Evolutionary conservation across 2,888 invertebrate genomes (phyloP), one percentile per base, ranked within the genome.

Genomic region (Hypena proboscidalis): DNA sequence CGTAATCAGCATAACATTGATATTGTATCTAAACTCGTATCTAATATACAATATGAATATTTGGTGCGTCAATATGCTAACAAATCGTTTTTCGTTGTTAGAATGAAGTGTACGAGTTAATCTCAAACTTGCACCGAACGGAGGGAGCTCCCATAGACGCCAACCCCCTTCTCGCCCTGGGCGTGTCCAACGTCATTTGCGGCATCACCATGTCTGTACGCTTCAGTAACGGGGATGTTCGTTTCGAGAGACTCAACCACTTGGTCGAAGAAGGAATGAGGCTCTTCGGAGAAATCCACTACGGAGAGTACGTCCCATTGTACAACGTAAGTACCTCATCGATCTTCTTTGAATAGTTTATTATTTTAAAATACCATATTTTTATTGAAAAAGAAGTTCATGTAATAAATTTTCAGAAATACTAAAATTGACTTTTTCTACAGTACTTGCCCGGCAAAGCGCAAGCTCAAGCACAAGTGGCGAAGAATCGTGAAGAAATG

Each of bases 201-300:
- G 95, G 96, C 53, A 94, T 97, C 63, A 93, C 97, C 70, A 97
- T 98, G 97, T 96, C 96, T 19, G 94, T 96, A 2, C 92, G 97
- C 25, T 98, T 97, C 83, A 93, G 94, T 41, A 93, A 94, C 58
- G 94, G 95, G 35, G 97, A 97, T 76, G 85, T 88, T 3, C 92
- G 95, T 36, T 97, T 97, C 83, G 92, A 93, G 35, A 92, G 96
- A 40, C 95, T 97, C 70, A 97, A 96, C 92, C 90, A 92, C 56
- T 92, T 97, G n/a, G 97, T 97, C 68, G 97, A 97, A 71, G 97
- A 98, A 85, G 98, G 98, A 17, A 97, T 98, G 93, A 92, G 94
- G 41, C 91, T 97, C 0, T 97, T 97, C 72, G 96, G 97, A 5
- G 94, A 95, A 68, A 93, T 97, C 26, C 95, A 95, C 60, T 94